These are phyloP conservation scores for Oplegnathus fasciatus DNA, from an alignment of 2,113 vertebrate species.

Conservation along the genomic window DNA sequence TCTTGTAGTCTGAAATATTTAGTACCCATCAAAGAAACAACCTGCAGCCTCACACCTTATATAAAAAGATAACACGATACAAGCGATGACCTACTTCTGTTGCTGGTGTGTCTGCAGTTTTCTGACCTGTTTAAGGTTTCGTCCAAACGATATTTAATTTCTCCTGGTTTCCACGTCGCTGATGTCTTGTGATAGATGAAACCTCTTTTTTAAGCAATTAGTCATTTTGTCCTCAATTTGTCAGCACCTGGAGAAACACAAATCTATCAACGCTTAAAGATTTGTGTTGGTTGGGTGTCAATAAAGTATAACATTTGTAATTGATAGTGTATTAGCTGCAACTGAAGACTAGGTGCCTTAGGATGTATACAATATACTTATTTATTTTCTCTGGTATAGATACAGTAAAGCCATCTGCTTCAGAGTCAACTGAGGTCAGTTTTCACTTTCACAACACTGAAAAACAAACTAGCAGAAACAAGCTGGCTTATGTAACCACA, in stretches of 20 bases:
- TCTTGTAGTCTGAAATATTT: neutral
- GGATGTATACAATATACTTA: neutral
- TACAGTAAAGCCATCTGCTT: neutral
- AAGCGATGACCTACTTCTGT: slow-evolving; percentile 47
- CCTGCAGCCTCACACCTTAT: neutral
- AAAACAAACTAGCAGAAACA: neutral
- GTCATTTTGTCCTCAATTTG: neutral
- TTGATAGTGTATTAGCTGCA: neutral
- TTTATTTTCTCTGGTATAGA: neutral
- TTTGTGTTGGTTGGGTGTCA: neutral
- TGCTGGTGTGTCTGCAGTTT: neutral
- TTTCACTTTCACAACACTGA: neutral
- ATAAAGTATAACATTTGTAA: neutral
- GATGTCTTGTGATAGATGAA: slow-evolving; percentile 8
- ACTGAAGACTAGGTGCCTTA: neutral
- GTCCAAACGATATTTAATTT: slow-evolving; percentile 41
- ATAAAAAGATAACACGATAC: slow-evolving; percentile 9
- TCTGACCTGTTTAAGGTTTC: slow-evolving; percentile 19
- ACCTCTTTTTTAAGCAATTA: neutral
- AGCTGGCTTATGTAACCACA: neutral
- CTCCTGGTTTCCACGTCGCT: neutral
- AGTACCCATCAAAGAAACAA: neutral
- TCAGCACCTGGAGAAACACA: neutral
- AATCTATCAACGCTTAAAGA: neutral
- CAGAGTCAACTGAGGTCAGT: neutral